Conservation (phyloP, 92 coral and sea anemone species). For the Porites divaricata region DNA sequence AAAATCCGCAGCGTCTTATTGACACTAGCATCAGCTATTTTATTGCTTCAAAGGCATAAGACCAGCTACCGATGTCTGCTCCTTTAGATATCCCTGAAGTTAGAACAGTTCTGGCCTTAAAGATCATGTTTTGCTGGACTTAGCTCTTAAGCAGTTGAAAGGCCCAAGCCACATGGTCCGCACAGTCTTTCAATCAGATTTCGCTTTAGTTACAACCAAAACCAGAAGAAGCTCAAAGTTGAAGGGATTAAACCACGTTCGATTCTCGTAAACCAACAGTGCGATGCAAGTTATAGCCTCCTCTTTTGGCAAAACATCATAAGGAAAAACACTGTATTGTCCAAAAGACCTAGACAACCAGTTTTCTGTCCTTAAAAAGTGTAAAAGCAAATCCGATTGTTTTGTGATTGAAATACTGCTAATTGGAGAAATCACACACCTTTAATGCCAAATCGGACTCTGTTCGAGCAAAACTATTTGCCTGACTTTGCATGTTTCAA, state of each 20-base stretch:
- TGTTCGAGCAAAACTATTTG: neutral
- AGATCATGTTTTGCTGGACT: neutral
- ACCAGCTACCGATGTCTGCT: neutral
- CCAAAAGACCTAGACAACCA: neutral
- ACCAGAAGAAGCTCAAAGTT: neutral
- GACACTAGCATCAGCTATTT: neutral
- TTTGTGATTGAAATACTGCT: neutral
- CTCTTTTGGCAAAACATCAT: too few species aligned
- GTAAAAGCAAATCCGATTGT: neutral
- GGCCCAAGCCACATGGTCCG: neutral
- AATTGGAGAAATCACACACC: neutral
- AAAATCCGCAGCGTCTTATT: neutral
- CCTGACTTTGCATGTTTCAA: neutral
- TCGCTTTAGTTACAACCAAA: neutral
- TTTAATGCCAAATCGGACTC: too few species aligned
- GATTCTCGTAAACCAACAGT: neutral
- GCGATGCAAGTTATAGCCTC: too few species aligned
- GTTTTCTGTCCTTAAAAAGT: neutral
- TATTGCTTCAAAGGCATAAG: neutral
- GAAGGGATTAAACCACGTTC: neutral
- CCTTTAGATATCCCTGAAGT: neutral
- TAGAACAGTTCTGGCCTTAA: neutral
- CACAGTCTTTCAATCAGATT: conserved; percentile 3
- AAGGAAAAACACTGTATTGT: neutral
- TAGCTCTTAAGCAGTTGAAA: neutral